These are phyloP conservation scores for Mactromeris polynyma DNA, from an alignment of 2,888 invertebrate genomes.

Conservation along the genomic window DNA sequence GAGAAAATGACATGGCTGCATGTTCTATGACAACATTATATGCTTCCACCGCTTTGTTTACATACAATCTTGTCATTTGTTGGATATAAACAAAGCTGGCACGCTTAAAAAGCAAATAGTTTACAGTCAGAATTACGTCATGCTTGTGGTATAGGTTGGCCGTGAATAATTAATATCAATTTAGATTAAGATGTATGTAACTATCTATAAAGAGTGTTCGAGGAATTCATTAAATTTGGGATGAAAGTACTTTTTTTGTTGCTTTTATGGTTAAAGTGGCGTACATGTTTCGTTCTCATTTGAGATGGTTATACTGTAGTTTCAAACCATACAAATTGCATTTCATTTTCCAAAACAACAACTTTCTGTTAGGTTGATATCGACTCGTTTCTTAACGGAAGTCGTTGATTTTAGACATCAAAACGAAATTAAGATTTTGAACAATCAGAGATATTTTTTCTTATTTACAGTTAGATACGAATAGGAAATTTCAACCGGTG, in stretches of 20 bases:
- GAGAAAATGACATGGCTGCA: neutral
- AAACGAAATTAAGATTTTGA: too few species aligned
- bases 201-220: neutral
- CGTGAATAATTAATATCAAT: slow-evolving; percentile 10
- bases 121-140: neutral
- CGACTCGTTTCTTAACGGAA: neutral
- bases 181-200: neutral
- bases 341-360: too few species aligned
- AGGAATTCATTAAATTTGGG: neutral
- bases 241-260: neutral
- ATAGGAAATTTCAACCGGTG: too few species aligned
- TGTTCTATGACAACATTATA: neutral
- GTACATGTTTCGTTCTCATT: too few species aligned
- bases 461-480: too few species aligned
- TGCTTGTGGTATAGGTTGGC: neutral
- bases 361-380: too few species aligned
- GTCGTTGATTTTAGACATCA: too few species aligned
- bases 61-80: neutral
- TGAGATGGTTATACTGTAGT: too few species aligned
- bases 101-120: neutral
- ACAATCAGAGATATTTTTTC: too few species aligned
- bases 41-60: neutral
- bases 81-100: neutral
- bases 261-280: neutral
- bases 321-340: too few species aligned